A percentile compares a stretch with the other conserved stretches of the same genome.
These are phyloP conservation scores for Suillia variegata DNA, from an alignment of 2,888 invertebrate species.

Conservation along the genomic window DNA sequence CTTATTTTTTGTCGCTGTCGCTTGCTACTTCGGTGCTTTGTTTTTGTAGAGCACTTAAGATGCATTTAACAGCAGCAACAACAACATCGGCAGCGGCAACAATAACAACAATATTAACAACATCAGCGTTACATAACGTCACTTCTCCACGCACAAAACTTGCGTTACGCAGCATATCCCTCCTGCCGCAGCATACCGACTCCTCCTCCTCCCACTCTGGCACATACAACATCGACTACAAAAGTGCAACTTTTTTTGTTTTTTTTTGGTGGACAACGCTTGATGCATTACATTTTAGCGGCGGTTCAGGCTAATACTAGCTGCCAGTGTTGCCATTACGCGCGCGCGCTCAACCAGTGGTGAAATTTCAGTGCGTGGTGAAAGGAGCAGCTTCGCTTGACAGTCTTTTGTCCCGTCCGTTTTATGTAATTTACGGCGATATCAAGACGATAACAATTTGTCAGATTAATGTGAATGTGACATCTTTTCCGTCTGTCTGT, in stretches of 20 bases:
- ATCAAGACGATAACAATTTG: constrained; percentile 46
- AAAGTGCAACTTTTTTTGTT: neutral
- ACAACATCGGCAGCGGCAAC: too few relatives aligned
- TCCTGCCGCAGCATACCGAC: too few relatives aligned
- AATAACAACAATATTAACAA: constrained; percentile 10
- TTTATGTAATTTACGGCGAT: constrained; percentile 40
- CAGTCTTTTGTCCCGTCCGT: neutral
- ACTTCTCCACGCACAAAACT: constrained; percentile 15
- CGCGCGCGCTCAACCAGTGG: neutral
- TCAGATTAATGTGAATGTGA: constrained; percentile 41
- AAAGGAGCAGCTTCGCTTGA: neutral
- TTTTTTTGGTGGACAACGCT: neutral
- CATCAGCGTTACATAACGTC: constrained; percentile 1
- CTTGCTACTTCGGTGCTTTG: constrained; percentile 13
- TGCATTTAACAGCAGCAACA: constrained; percentile 26
- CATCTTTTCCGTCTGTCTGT: neutral
- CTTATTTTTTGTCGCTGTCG: constrained; percentile 31
- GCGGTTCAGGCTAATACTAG: too few relatives aligned
- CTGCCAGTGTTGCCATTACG: neutral
- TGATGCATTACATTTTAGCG: neutral
- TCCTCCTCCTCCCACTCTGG: too few relatives aligned
- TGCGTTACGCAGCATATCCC: constrained; percentile 40
- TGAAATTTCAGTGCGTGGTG: neutral
- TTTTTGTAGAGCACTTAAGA: constrained; percentile 14
- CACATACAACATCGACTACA: too few relatives aligned